Base-by-base conservation (phyloP, 1,140 invertebrate genomes). In the Reticulitermes speratus region DNA sequence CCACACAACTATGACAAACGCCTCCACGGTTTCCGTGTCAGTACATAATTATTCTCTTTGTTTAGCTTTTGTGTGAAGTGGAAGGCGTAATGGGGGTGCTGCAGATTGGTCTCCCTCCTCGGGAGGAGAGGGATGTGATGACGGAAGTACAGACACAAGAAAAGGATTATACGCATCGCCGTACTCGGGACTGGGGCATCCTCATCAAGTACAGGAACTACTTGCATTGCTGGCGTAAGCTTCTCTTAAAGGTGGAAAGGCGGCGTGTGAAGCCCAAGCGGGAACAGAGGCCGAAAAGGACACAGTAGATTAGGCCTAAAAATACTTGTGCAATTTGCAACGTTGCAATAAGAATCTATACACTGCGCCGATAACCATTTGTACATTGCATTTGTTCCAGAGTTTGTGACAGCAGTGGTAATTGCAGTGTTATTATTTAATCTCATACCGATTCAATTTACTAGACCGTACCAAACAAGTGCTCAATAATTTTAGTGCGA, bases 191-290 rank as follows among this genome's bases (percentile, higher is more conserved):
- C 85, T 92, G 91, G 91, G 91, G 91, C 6, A 88, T 92, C 14
- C 83, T 92, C 21, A 84, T 91, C 55, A 92, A 92, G 85, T 92
- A 92, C 88, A 90, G 88, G 48, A 89, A 91, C 86, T 92, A 92
- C 86, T 87, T 92, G 11, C 90, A 91, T 44, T 90, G 90, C 3
- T 92, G 91, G 91, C 89, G 87, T 84, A 89, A 90, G 82, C 90
- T 91, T 11, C 91, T 92, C 30, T 69, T 21, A 14, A 30, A 30
- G 30, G 12, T 44, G 65, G 65, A 75, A 21, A 30, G 1, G 3
- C 38, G n/a, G 0, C n/a, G 2, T 25, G n/a, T 30, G n/a, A 75
- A 30, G 14, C 65, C 3, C 6, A 75, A 75, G 2, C 8, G 0
- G 8, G n/a, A 75, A 21, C 52, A 21, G 19, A 55, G 19, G 19